phyloP scores from a whole-genome alignment of 1,140 invertebrate genomes.

The Stenopsyche tienmushanensis region DNA sequence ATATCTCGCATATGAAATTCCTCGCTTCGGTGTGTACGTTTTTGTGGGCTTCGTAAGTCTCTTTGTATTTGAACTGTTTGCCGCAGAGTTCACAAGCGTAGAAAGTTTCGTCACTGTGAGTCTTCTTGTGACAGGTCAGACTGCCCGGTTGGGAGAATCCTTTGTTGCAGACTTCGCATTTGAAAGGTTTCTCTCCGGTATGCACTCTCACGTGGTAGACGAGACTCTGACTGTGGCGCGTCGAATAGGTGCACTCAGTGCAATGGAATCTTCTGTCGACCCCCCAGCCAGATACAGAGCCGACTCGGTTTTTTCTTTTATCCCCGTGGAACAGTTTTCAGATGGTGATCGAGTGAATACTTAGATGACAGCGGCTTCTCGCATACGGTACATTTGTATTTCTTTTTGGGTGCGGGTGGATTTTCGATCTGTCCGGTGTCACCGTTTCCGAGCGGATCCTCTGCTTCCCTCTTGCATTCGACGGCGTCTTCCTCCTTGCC shows the following conservation, averaged over 20 bases:
- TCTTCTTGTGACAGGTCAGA: slow-evolving; percentile 53
- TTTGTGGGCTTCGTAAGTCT: slow-evolving; percentile 50
- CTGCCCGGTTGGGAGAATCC: slow-evolving; percentile 58
- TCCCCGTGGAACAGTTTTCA: slow-evolving; percentile 39
- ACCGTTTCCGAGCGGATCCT: not conserved
- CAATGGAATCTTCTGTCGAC: slow-evolving; percentile 49
- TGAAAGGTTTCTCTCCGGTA: slow-evolving; percentile 56
- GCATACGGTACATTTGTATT: slow-evolving; percentile 28
- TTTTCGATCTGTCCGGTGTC: not conserved
- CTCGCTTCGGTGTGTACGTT: slow-evolving; percentile 48
- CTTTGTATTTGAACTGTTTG: slow-evolving; percentile 61
- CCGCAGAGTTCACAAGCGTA: slow-evolving; percentile 64
- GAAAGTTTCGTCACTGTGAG: slow-evolving; percentile 51
- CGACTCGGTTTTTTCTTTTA: slow-evolving; percentile 47
- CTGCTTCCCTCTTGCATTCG: no score
- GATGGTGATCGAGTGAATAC: slow-evolving; percentile 30
- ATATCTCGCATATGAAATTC: slow-evolving; percentile 47
- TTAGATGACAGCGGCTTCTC: slow-evolving; percentile 28
- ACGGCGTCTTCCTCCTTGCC: not conserved
- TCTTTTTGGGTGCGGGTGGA: not conserved
- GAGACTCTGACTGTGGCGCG: slow-evolving; percentile 52
- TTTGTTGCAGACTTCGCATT: slow-evolving; percentile 59
- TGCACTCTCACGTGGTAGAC: slow-evolving; percentile 56
- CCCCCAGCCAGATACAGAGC: slow-evolving; percentile 50
- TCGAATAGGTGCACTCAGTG: slow-evolving; percentile 50